Base-by-base conservation (phyloP, 2,888 invertebrate genomes). In the Platycheirus rosarum region DNA sequence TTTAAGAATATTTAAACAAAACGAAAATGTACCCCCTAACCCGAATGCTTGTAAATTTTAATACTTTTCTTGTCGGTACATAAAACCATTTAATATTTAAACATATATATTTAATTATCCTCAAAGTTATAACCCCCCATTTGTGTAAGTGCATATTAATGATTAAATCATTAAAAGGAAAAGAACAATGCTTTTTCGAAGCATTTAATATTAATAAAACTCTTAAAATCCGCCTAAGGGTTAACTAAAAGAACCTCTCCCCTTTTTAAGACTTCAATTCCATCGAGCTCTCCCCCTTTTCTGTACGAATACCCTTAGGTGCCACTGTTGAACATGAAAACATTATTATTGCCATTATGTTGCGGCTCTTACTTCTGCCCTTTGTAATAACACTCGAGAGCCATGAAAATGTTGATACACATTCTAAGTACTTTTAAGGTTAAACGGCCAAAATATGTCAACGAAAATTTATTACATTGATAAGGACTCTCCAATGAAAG, bases 391-490 rank as follows among this genome's bases (percentile, higher is more conserved):
- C 9, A 35, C 6, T 13, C 4, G 37, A 40, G 8, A 32, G 37
- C 5, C 13, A 37, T 20, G 37, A 18, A 60, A 55, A 16, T 55
- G 14, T 42, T n/a, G 40, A 37, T 20, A 6, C 23, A 6, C 23
- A 6, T 23, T 26, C 40, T 60, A 29, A 42, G 42, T 42, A 60
- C 42, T 60, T 26, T 60, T 60, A n/a, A 29, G 26, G 42, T 42
- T 60, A 60, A 42, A 60, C 42, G 42, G 26, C 9, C 26, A 60
- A 60, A 57, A 57, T 42, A 42, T 60, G 42, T 60, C 57, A 60
- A 60, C 57, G 26, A 16, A 42, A 42, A 60, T 60, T 42, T 42
- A 60, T 60, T 42, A n/a, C 42, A 42, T 60, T 60, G 57, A 60
- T 60, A 60, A 55, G 55, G 23, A 8, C 13, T 23, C 20, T 23